Conservation (phyloP, 2,797 vertebrate species). For the Betta splendens region DNA sequence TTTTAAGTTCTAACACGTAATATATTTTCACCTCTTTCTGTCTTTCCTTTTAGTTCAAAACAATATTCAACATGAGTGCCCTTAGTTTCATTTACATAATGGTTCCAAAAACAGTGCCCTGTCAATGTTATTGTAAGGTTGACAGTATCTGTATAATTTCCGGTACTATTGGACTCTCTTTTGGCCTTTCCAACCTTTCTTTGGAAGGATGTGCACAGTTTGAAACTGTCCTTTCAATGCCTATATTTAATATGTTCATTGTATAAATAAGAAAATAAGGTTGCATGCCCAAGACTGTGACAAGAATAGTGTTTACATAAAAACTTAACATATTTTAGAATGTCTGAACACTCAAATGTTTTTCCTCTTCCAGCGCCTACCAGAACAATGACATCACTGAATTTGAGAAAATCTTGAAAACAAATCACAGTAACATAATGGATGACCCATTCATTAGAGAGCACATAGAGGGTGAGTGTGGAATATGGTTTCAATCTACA, state of each 20-base stretch:
- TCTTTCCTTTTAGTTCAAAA: background rate
- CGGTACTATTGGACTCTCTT: background rate
- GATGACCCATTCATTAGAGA: constrained; percentile 99
- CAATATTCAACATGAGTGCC: background rate
- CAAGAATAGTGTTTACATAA: constrained; percentile 58
- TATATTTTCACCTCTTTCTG: background rate
- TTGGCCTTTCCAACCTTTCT: background rate
- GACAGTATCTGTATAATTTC: background rate
- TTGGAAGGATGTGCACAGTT: constrained; percentile 15
- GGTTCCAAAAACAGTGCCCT: background rate
- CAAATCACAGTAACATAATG: constrained; percentile 99
- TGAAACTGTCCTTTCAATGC: constrained; percentile 11
- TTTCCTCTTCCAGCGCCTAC: constrained; percentile 90
- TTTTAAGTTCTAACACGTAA: background rate
- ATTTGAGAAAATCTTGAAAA: constrained; percentile 99
- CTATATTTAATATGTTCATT: constrained; percentile 29
- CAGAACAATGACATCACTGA: constrained; percentile 99
- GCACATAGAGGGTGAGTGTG: constrained; percentile 94
- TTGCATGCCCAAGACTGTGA: constrained; percentile 21
- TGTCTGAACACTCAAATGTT: too few relatives aligned
- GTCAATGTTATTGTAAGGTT: background rate
- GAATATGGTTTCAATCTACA: constrained; percentile 14
- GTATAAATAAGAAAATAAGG: constrained; percentile 47
- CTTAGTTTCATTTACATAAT: background rate
- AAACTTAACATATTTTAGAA: constrained; percentile 40